Conservation (phyloP, 2,888 invertebrate species). For the Bombyx huttoni region DNA sequence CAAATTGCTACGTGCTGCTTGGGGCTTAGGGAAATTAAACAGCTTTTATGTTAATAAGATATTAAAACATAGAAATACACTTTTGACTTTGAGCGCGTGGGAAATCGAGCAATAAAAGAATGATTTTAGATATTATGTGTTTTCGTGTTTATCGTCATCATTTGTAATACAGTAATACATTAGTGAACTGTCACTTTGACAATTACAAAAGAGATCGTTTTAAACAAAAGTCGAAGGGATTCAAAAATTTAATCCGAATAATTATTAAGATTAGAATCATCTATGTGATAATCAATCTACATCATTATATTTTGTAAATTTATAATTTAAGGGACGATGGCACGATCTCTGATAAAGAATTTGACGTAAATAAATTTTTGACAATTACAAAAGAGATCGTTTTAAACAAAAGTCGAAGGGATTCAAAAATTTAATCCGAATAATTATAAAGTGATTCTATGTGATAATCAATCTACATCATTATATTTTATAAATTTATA, state of each 20-base stretch:
- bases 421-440: neutral
- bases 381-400: no score
- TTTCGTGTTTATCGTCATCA: no score
- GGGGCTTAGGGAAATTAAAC: neutral
- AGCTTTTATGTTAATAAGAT: neutral
- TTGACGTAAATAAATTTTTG: slow-evolving; percentile 3
- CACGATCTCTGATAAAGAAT: slow-evolving; percentile 1
- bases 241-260: neutral
- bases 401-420: neutral
- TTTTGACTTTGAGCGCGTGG: no score
- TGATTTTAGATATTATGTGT: no score
- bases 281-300: neutral
- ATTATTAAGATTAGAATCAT: neutral
- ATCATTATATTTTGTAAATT: neutral
- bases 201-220: no score
- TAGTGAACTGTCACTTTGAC: neutral
- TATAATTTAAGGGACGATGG: neutral
- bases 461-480: neutral
- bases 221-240: neutral
- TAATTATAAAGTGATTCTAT: neutral
- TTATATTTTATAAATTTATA: neutral
- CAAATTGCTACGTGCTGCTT: neutral
- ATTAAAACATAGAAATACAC: neutral
- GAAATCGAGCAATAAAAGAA: no score
- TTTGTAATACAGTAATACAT: no score